Evolutionary conservation across 2,888 invertebrate genomes (phyloP), one percentile per base, ranked within the genome.

Genomic region (Amaurobius ferox): DNA sequence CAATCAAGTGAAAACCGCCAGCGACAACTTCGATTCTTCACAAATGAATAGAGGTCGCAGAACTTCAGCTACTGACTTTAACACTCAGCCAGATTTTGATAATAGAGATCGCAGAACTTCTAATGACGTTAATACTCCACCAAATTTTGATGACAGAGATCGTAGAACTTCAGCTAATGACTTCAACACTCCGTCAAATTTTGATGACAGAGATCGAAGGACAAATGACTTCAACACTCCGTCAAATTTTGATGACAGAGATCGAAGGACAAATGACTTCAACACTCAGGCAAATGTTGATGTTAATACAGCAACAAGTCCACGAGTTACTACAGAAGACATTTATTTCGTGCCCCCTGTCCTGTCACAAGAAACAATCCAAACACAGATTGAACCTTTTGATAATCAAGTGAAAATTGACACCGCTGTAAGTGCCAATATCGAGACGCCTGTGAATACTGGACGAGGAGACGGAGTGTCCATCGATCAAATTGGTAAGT

Each of bases 271-370:
- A 35, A 13, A 26, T 16, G 61, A 40, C 9, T 23, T 67, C 11
- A 39, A 3, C 13, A 74, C 71, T 1, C 64, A 73, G 13, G 40
- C 67, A 28, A 28, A 29, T 1, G 23, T 13, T 7, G 35, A 19
- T 61, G 19, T 67, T 29, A 71, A 40, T 35, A 79, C 62, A 30
- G 9, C 62, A 11, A 68, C 28, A 13, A 3, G 26, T 29, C 39
- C 32, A 0, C 40, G 44, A 62, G 64, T 48, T n/a, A 74, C 3
- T 40, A 19, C 70, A 7, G 39, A 16, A 1, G 81, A 76, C 28
- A 44, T 83, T 23, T 83, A 83, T 11, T 83, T 83, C 19, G 61
- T 83, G 13, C 80, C 80, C 19, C 76, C 74, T 5, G 30, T 83
- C 26, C 48, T 70, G 19, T 35, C 76, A 16, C 68, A 68, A 28